Base-by-base conservation (phyloP, 2,797 vertebrate species). In the Urocyon cinereoargenteus region DNA sequence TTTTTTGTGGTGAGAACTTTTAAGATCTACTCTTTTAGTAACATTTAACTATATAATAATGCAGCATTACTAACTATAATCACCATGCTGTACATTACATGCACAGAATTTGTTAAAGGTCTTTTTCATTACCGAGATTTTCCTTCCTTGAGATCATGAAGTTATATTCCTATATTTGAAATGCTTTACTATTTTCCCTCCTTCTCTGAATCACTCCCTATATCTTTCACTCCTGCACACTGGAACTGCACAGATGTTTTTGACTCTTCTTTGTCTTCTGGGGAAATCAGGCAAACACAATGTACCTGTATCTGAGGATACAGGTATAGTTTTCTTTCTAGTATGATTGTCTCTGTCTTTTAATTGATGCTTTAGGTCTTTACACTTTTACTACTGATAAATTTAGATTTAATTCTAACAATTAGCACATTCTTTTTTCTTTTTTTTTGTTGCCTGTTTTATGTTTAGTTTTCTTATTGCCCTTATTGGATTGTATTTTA, bases 391-490 rank as follows among this genome's bases (percentile, higher is more conserved):
- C 90, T 90, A 82, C 9, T 90, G 28, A 78, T 59, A 11, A 86
- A 62, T 94, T 86, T 94, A 57, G 26, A 59, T 9, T 15, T 96
- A 85, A 72, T 24, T 45, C 36, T 45, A 26, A 40, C 5, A 24
- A 40, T 62, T 62, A 11, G 14, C 57, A 34, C 51, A 55, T 21
- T 78, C 28, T 13, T 87, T 53, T n/a, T 31, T 26, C 6, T 77
- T 1, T 59, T 2, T 57, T 66, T 34, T 89, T 72, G 10, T 40
- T 75, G 3, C n/a, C 57, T 55, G 15, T 45, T 9, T 2, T 49
- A 10, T 75, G 14, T 92, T 89, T 94, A 77, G 31, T 90, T 75
- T 94, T 45, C 15, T 83, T 90, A 68, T 81, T 94, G 28, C 89
- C 28, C 15, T 83, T 90, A 81, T 75, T 92, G n/a, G 34, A 62